Evolutionary conservation across 2,113 vertebrate genomes (phyloP).

Genomic region (Aplodontia rufa): DNA sequence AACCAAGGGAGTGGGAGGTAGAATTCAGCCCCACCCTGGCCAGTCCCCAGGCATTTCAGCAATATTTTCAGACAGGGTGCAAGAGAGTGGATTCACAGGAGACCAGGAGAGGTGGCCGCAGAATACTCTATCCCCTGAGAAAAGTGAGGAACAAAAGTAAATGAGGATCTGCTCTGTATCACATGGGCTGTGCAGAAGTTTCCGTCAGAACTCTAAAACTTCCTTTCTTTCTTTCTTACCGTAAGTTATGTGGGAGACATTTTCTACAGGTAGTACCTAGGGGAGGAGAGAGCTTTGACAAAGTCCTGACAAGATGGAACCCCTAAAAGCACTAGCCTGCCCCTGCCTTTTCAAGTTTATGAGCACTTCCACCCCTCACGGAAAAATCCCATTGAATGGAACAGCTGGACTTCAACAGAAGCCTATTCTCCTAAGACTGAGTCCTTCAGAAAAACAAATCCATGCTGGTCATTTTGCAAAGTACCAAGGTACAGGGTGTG

Average conservation of each 20-base stretch:
- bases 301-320: neutral
- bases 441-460: neutral
- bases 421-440: neutral
- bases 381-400: neutral
- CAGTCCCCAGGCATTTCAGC: neutral
- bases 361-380: neutral
- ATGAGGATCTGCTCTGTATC: neutral
- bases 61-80: neutral
- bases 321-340: neutral
- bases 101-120: neutral
- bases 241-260: neutral
- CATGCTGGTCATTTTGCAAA: neutral
- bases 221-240: neutral
- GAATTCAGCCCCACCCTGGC: neutral
- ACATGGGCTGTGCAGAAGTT: accelerated
- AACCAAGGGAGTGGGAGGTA: neutral
- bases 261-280: neutral
- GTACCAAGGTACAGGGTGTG: accelerated
- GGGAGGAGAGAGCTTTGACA: too few species aligned
- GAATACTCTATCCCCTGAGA: neutral
- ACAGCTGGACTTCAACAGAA: neutral
- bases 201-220: neutral
- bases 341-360: neutral
- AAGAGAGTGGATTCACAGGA: neutral
- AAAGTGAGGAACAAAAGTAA: neutral